These are phyloP conservation scores for Megamerina dolium DNA, from an alignment of 2,888 invertebrate genomes.

Conservation along the genomic window DNA sequence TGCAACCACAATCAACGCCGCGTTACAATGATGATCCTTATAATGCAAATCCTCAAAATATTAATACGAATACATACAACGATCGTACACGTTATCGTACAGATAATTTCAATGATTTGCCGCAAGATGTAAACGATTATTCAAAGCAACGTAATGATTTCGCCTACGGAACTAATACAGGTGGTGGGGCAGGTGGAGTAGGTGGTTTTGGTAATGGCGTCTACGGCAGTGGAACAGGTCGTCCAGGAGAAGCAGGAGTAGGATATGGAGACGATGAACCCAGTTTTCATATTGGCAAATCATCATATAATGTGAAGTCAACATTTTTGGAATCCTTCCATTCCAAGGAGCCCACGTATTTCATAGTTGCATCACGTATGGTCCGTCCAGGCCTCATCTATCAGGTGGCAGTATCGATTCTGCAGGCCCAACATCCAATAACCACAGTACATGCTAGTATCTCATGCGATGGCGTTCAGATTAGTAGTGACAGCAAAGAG, in stretches of 20 bases:
- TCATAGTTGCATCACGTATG: conserved; percentile 85
- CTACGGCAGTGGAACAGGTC: no score
- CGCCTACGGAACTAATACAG: conserved; percentile 16
- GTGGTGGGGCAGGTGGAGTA: no score
- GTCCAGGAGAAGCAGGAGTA: no score
- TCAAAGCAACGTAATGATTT: conserved; percentile 25
- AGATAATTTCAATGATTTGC: conserved; percentile 31
- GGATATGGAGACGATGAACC: conserved; percentile 36
- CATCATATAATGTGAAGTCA: conserved; percentile 36
- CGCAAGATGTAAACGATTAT: conserved; percentile 28
- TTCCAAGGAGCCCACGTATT: conserved; percentile 61
- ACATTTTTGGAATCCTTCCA: conserved; percentile 39
- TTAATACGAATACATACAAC: conserved; percentile 16
- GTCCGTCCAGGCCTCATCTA: conserved; percentile 89
- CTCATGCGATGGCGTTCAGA: conserved; percentile 82
- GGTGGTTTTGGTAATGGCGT: no score
- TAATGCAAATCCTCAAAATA: conserved; percentile 12
- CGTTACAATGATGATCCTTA: conserved; percentile 20
- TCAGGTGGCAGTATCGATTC: conserved; percentile 77
- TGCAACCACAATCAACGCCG: neutral
- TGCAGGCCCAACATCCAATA: conserved; percentile 72
- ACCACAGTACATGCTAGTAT: conserved; percentile 83
- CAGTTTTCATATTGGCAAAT: conserved; percentile 32
- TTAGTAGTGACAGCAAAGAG: conserved; percentile 73
- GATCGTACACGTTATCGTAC: conserved; percentile 29